These are phyloP conservation scores for Melanocharis versteri DNA, from an alignment of 2,113 vertebrate species.

Conservation along the genomic window DNA sequence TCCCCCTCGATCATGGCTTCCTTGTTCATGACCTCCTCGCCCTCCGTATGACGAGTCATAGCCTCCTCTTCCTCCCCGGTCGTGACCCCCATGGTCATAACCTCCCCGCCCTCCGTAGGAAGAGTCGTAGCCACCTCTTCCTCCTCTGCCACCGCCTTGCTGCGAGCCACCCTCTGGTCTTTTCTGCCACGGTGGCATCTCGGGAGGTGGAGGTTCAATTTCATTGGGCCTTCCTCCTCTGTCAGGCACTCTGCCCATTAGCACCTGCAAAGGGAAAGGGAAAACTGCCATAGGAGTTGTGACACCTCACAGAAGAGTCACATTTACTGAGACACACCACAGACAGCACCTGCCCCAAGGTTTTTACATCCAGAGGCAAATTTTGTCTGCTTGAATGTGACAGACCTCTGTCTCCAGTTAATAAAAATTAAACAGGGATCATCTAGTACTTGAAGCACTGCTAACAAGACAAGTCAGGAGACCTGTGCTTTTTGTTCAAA, in stretches of 20 bases:
- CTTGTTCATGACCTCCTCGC: conserved; percentile 82
- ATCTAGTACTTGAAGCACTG: not conserved
- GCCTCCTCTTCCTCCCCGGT: conserved; percentile 76
- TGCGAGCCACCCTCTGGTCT: conserved; percentile 87
- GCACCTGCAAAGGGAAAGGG: conserved; percentile 75
- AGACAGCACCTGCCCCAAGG: not conserved
- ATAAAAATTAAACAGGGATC: not conserved
- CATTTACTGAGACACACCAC: not conserved
- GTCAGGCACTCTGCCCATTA: conserved; percentile 97
- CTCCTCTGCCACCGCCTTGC: conserved; percentile 81
- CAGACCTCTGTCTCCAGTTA: not conserved
- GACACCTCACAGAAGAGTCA: not conserved
- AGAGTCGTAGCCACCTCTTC: conserved; percentile 75
- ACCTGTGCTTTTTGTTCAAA: not conserved
- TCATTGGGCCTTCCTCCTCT: conserved; percentile 95
- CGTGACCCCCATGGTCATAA: conserved; percentile 63
- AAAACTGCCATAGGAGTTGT: not conserved
- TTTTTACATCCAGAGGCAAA: not conserved
- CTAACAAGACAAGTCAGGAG: not conserved
- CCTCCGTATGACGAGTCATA: conserved; percentile 83
- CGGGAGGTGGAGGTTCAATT: conserved; percentile 94
- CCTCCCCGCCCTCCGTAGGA: conserved; percentile 66
- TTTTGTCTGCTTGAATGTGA: not conserved
- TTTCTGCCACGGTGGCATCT: conserved; percentile 99
- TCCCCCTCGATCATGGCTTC: conserved; percentile 70